Evolutionary conservation across 2,797 vertebrate species (phyloP), one percentile per base, ranked within the genome.

Genomic region (Nannoperca australis): DNA sequence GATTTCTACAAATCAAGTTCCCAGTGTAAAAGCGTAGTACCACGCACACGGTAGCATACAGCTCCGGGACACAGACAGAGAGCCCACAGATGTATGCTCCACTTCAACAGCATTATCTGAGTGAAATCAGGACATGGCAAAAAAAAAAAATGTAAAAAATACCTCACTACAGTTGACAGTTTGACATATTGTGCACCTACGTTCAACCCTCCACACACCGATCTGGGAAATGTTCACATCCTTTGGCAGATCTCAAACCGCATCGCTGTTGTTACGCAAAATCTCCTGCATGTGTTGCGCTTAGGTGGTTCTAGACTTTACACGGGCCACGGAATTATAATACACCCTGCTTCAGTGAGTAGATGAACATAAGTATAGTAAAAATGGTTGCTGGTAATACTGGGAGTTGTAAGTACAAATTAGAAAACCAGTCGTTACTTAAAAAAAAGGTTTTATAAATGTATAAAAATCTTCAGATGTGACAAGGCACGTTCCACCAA

Each of bases 11-110:
- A 95, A 96, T 96, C 93, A 96, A 95, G 96, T 97, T 96, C 95
- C 96, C 97, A 97, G 96, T 97, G 96, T 97, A 96, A 95, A 94
- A 92, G 94, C 95, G 93, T 95, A 95, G 96, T 96, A 96, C 95
- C 96, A 94, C 90, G 83, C 92, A 92, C 89, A 91, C 83, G 88
- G 89, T 77, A 92, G 90, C 92, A 89, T 90, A 92, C 90, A 92
- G 90, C 92, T 93, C 88, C 63, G 85, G 87, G 89, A 93, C 90
- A 86, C 87, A 88, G 85, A 83, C 76, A 63, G 72, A 86, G 84
- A 85, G 85, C 85, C 91, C 90, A 93, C 89, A 93, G 91, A 88
- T 90, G 90, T 88, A 88, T 88, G 88, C 84, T 92, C 89, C 87
- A 83, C 90, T 92, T 93, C 81, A 80, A 92, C 88, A 88, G 86